Evolutionary conservation across 2,113 vertebrate genomes (phyloP).

Genomic region (Anoura caudifer): DNA sequence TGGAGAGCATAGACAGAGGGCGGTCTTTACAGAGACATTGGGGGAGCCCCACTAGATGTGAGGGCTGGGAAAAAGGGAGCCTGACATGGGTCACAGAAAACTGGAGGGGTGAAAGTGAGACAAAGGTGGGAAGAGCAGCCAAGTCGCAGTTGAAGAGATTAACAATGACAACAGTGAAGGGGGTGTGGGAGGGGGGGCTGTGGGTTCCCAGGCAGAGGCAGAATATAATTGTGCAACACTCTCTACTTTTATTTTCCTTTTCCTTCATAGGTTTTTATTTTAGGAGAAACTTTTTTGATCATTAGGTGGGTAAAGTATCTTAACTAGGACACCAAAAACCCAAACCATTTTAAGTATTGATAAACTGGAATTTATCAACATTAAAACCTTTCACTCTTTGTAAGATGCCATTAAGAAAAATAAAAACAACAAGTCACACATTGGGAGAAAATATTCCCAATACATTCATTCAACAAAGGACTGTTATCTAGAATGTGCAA

Average conservation of each 20-base stretch:
- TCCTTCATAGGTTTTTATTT: neutral
- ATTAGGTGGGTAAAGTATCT: neutral
- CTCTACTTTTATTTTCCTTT: neutral
- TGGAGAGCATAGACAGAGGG: neutral
- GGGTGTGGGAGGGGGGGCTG: too few relatives aligned
- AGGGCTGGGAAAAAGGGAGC: neutral
- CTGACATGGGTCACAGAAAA: neutral
- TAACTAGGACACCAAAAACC: neutral
- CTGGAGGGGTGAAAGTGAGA: neutral
- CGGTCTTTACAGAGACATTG: neutral
- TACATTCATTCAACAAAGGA: neutral
- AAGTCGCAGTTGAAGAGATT: neutral
- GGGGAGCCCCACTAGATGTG: too few relatives aligned
- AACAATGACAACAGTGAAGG: neutral
- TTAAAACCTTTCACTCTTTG: neutral
- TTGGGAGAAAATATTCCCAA: neutral
- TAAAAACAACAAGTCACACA: neutral
- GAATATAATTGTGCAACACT: neutral
- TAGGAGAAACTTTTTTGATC: neutral
- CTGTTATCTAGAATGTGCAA: neutral
- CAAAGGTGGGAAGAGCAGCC: neutral
- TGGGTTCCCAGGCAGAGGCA: neutral
- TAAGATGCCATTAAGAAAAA: neutral
- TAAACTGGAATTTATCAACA: neutral
- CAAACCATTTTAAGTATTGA: neutral